These are phyloP conservation scores for Virgularia gustaviana DNA, from an alignment of 92 coral and sea anemone species.

Conservation along the genomic window DNA sequence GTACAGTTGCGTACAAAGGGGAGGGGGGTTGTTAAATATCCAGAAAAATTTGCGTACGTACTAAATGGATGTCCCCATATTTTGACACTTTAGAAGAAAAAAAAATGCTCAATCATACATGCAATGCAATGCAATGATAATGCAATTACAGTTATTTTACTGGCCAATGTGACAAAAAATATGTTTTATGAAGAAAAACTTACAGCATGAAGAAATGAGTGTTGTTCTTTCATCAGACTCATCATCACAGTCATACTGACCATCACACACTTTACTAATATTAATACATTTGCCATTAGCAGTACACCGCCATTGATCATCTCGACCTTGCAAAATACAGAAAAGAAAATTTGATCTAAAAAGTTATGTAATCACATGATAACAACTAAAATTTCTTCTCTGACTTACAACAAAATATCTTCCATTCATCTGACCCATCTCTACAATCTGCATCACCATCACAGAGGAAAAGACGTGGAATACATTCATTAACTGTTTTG, in stretches of 20 bases:
- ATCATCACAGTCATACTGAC: constrained; percentile 77
- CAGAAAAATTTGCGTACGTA: too few relatives aligned
- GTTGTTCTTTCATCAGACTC: constrained; percentile 67
- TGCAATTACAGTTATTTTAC: too few relatives aligned
- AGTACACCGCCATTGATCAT: constrained; percentile 65
- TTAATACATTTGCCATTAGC: constrained; percentile 71
- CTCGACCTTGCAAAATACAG: not conserved
- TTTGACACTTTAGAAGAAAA: not conserved
- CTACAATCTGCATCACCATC: constrained; percentile 77
- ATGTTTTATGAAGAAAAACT: constrained; percentile 50
- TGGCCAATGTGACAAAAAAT: not conserved
- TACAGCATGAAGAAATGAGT: constrained; percentile 63
- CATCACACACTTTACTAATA: constrained; percentile 72
- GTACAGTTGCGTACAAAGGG: too few relatives aligned
- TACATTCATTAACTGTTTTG: constrained; percentile 51
- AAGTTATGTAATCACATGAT: not conserved
- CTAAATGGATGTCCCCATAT: too few relatives aligned
- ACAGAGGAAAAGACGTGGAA: constrained; percentile 60
- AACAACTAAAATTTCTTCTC: constrained; percentile 22
- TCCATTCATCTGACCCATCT: constrained; percentile 84
- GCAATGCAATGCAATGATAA: too few relatives aligned
- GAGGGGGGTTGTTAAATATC: too few relatives aligned
- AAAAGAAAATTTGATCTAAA: not conserved
- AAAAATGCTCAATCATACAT: too few relatives aligned
- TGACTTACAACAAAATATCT: constrained; percentile 62